Evolutionary conservation across 2,888 invertebrate species (phyloP), one percentile per base, ranked within the genome.

Genomic region (Podabrus alpinus): DNA sequence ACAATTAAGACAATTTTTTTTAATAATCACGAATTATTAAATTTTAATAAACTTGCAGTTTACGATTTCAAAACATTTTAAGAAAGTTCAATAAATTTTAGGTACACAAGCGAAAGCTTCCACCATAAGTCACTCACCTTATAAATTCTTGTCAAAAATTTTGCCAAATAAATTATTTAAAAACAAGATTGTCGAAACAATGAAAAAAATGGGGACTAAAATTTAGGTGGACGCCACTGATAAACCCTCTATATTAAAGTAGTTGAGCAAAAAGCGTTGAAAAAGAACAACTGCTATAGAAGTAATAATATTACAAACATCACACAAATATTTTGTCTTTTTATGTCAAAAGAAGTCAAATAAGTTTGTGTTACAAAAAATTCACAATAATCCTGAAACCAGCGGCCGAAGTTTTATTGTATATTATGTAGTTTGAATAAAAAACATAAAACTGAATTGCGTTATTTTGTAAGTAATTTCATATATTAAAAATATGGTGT

Each of bases 241-340:
- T 66, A 75, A 72, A 71, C 72, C 73, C 75, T 73, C 70, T 75
- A 71, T 80, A 79, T 76, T 75, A 73, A 74, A 78, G 77, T 77
- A 76, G 77, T 77, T 75, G 77, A 71, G 69, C 72, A 77, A 77
- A 64, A 78, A 70, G 76, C 74, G 75, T 72, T 69, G 76, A 77
- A 79, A 78, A 76, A 72, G 75, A 80, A 80, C 77, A 80, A 78
- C 77, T 73, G 74, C 79, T 71, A 81, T 81, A 80, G 80, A 81
- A 80, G 78, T 80, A 79, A 80, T 81, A 79, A 79, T 80, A 80
- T 81, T 81, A 79, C 79, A 78, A 70, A 79, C 79, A 81, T 66
- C 76, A 73, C 78, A 78, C 74, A 79, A 73, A 79, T 79, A 79
- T 78, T 79, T 78, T 72, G 72, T 77, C 71, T 74, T 78, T 79